Conservation (phyloP, 2,113 vertebrate species). For the Nematolebias whitei region DNA sequence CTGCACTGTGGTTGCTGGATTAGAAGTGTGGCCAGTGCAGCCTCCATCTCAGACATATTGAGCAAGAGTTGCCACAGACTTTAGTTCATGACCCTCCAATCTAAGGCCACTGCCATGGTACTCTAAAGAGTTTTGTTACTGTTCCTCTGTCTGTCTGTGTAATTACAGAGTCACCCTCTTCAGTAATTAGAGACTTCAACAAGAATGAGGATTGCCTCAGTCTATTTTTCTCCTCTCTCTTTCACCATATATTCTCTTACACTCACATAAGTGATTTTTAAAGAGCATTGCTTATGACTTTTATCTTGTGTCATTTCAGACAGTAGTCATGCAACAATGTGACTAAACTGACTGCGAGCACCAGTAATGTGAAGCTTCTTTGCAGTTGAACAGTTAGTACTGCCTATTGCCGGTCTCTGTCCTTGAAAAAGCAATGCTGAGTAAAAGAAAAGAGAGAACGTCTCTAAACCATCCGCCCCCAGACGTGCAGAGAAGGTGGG, state of each 20-base stretch:
- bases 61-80: conserved; percentile 54
- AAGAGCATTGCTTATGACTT: neutral
- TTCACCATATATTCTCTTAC: conserved; percentile 41
- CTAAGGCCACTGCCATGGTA: conserved; percentile 47
- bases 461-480: conserved; percentile 79
- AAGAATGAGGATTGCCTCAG: conserved; percentile 65
- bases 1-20: conserved; percentile 22
- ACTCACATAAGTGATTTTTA: conserved; percentile 33
- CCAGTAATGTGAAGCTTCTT: conserved; percentile 15
- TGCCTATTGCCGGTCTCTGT: conserved; percentile 31
- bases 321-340: conserved; percentile 3
- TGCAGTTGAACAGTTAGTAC: conserved; percentile 29
- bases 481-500: conserved; percentile 78
- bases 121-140: conserved; percentile 27
- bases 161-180: conserved; percentile 73
- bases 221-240: conserved; percentile 38
- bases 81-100: conserved; percentile 44
- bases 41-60: conserved; percentile 38
- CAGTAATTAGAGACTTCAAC: conserved; percentile 77
- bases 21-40: conserved; percentile 27
- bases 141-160: conserved; percentile 51
- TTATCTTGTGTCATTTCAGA: conserved; percentile 20
- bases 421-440: conserved; percentile 69
- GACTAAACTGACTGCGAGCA: conserved; percentile 27
- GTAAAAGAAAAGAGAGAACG: conserved; percentile 68